Evolutionary conservation across 2,888 invertebrate species (phyloP).

Genomic region (Marronus borbonicus): DNA sequence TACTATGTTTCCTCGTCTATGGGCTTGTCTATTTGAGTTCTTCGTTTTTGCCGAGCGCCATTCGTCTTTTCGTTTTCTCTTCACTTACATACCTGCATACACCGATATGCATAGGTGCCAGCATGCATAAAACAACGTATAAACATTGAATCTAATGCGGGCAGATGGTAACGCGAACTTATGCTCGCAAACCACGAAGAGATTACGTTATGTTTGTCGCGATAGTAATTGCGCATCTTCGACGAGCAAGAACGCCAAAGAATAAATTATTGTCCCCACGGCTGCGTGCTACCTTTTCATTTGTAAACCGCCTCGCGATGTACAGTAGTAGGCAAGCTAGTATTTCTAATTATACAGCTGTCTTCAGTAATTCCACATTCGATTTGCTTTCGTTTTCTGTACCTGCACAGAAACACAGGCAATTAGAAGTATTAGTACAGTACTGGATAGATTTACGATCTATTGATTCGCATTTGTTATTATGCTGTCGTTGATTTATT

Average conservation of each 20-base stretch:
- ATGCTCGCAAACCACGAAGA: not conserved
- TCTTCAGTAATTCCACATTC: not conserved
- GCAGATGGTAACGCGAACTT: conserved; percentile 36
- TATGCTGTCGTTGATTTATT: not conserved
- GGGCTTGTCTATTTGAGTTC: conserved; percentile 56
- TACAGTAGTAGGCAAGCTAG: not conserved
- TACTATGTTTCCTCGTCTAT: conserved; percentile 60
- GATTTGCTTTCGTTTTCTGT: too few relatives aligned
- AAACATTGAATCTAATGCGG: conserved; percentile 46
- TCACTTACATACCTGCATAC: not conserved
- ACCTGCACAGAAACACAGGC: too few relatives aligned
- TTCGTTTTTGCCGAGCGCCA: conserved; percentile 36
- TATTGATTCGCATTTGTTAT: not conserved
- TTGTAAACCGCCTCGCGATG: conserved; percentile 14
- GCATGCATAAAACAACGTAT: conserved; percentile 35
- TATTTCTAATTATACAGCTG: conserved; percentile 8
- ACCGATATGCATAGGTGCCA: conserved; percentile 17
- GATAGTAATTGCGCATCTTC: conserved; percentile 21
- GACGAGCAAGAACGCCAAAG: not conserved
- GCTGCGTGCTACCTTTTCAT: conserved; percentile 6
- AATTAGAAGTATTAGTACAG: too few relatives aligned
- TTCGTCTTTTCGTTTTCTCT: conserved; percentile 32
- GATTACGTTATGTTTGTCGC: conserved; percentile 30
- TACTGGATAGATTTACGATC: too few relatives aligned
- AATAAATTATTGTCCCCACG: conserved; percentile 24